Base-by-base conservation (phyloP, 2,888 invertebrate species). In the Leucophora obtusa region DNA sequence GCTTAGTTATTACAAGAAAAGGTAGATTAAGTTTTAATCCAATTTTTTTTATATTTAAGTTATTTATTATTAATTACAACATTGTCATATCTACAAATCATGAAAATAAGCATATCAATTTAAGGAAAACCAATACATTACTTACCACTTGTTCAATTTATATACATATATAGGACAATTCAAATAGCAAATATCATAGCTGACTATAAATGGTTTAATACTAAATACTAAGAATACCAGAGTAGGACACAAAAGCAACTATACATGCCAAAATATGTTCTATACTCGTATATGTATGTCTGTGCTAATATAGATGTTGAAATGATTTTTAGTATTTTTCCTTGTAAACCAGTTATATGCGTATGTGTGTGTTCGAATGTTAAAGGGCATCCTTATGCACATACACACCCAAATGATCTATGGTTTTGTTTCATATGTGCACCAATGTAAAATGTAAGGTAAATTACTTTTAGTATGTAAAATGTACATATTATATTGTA, bases 51-150 rank as follows among this genome's bases (percentile, higher is more conserved):
- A 5, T 14, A 43, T 14, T 14, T 43, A 14, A 43, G 43, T 62
- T 24, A 62, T 62, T 62, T 50, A 62, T 47, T 62, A 62, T 24
- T 50, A 62, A 50, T 62, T 62, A 62, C 62, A 24, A 50, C 47
- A 62, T 62, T 62, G 47, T 50, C 62, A 50, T 62, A 62, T 35
- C 47, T 28, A 62, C 47, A 62, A 62, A 62, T 62, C 62, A 62
- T 50, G n/a, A 47, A 62, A 47, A 5, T 62, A 62, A 7, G 47
- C 47, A 21, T 24, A 62, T 62, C 6, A 18, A 62, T 62, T 62
- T n/a, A 24, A 50, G 35, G 21, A 21, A 21, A 21, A 2, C 50
- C 54, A 24, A 15, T 9, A 15, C 21, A 47, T 62, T 21, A 21
- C 21, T 11, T 33, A 33, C 35, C 33, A 58, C n/a, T 28, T 14